Percentiles rank a stretch among this genome's conserved stretches.
Conservation (phyloP, 53 echinoderm and acorn worm genomes). For the Temnopleurus reevesii region DNA sequence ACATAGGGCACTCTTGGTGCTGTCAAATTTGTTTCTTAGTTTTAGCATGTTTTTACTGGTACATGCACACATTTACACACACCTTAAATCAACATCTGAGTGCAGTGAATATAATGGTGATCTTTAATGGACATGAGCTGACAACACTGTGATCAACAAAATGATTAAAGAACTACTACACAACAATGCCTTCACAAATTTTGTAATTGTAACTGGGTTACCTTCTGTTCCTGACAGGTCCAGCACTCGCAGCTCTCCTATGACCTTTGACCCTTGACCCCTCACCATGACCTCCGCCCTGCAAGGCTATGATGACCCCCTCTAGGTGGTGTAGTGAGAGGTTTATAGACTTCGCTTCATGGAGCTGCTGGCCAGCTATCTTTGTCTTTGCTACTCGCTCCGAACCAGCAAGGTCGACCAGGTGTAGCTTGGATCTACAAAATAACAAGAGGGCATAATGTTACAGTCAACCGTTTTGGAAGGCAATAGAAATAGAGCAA, state of each 20-base stretch:
- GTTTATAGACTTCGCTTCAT: slow-evolving; percentile 70
- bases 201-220: background rate
- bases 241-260: slow-evolving; percentile 59
- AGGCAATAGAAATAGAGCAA: too few species aligned
- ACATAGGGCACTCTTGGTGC: too few species aligned
- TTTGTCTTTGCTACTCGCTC: slow-evolving; percentile 66
- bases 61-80: too few species aligned
- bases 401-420: slow-evolving; percentile 68
- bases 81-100: too few species aligned
- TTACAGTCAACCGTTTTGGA: too few species aligned
- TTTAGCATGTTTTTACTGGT: too few species aligned
- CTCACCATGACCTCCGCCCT: slow-evolving; percentile 4
- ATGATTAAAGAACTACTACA: too few species aligned
- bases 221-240: slow-evolving; percentile 59
- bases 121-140: too few species aligned
- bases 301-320: slow-evolving; percentile 69
- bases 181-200: too few species aligned
- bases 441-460: background rate
- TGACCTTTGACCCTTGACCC: slow-evolving; percentile 3
- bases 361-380: slow-evolving; percentile 61
- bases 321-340: slow-evolving; percentile 69
- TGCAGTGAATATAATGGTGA: too few species aligned
- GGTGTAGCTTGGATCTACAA: slow-evolving; percentile 67
- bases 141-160: too few species aligned
- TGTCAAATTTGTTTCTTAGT: too few species aligned